These are phyloP conservation scores for Enteromius trimaculatus DNA, from an alignment of 2,797 vertebrate genomes.

Conservation along the genomic window DNA sequence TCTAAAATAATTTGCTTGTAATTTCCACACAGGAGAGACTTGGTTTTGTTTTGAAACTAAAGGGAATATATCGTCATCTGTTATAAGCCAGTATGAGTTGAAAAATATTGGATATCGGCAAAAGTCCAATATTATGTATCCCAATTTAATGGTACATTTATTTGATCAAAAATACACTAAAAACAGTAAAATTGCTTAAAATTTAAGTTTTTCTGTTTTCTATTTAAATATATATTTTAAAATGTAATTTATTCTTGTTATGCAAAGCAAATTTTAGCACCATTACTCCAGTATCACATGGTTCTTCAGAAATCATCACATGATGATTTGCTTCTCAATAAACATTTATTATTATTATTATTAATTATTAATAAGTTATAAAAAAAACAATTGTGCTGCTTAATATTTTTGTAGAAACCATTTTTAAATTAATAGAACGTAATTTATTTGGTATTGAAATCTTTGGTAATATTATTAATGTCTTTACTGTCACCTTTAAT, in stretches of 20 bases:
- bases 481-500: background rate
- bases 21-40: too few relatives aligned
- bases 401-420: background rate
- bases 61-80: too few relatives aligned
- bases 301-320: background rate
- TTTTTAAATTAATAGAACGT: background rate
- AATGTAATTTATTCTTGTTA: background rate
- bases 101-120: too few relatives aligned
- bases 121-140: too few relatives aligned
- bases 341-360: background rate
- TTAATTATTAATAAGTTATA: background rate
- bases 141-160: background rate
- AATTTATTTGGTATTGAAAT: background rate
- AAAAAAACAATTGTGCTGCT: background rate
- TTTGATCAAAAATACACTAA: background rate
- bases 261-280: background rate
- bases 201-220: background rate
- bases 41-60: too few relatives aligned
- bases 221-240: background rate
- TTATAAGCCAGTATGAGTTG: too few relatives aligned
- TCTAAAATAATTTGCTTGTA: too few relatives aligned
- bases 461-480: background rate
- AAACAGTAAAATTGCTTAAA: background rate
- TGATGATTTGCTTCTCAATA: background rate
- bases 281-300: background rate